phyloP scores from a whole-genome alignment of 1,140 invertebrate genomes.

The Alviniconcha marisindica region DNA sequence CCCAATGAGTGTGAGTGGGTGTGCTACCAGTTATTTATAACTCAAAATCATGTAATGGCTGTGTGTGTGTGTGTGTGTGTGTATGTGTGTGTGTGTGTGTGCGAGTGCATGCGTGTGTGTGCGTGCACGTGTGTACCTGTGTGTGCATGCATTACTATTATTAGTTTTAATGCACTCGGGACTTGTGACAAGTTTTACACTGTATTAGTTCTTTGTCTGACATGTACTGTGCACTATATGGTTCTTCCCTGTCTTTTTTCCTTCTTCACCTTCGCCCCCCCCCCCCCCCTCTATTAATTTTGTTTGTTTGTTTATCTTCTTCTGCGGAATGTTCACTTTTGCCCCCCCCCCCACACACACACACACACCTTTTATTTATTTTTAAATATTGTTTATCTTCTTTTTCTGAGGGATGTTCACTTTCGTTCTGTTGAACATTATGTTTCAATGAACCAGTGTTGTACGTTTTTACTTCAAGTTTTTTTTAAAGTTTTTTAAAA shows the following conservation, averaged over 20 bases:
- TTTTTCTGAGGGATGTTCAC: no score
- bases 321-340: no score
- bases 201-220: not conserved
- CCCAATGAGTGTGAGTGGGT: not conserved
- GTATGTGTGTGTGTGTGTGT: constrained; percentile 6
- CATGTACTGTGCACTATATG: not conserved
- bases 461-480: no score
- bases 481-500: no score
- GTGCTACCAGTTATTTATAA: not conserved
- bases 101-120: not conserved
- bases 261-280: no score
- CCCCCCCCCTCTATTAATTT: no score
- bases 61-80: not conserved
- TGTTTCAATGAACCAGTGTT: no score
- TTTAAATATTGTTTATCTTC: no score
- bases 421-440: no score
- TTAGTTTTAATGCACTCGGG: not conserved
- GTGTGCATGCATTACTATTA: not conserved
- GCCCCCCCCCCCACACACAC: no score
- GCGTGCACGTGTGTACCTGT: not conserved
- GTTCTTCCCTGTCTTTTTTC: no score
- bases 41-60: not conserved
- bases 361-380: no score
- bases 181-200: not conserved
- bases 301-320: not conserved